Evolutionary conservation across 1,140 invertebrate species (phyloP), one percentile per base, ranked within the genome.

Genomic region (Dreissena rostriformis): DNA sequence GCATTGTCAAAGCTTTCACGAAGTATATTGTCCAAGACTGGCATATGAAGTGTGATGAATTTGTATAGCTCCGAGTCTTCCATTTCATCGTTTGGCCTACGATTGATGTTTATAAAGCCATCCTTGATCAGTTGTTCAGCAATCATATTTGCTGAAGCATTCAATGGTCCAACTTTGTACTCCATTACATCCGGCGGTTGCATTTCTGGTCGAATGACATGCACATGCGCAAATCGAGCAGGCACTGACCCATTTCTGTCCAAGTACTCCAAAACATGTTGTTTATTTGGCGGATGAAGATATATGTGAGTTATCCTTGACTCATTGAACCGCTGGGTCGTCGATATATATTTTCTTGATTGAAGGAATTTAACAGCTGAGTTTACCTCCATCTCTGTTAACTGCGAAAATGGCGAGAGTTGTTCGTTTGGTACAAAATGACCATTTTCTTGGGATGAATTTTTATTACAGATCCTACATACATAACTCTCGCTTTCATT

Each of bases 131-230:
- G 29, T 22, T 73, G n/a, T 70, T 52, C 57, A 15, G 73, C 57
- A 5, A 8, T 55, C 26, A 65, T 65, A 49, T 70, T 39, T 15
- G 29, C 29, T 26, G 15, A 55, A 14, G 72, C 85, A 26, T 80
- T 85, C 5, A 91, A 53, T 0, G 89, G 88, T 17, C 87, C 88
- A 14, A 91, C 87, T 29, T 86, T 86, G 67, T 91, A 92, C 63
- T 91, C 89, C 79, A 90, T 89, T 2, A 88, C 82, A 6, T 84
- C 76, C 17, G 88, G 87, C 19, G 81, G 86, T 17, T 52, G 12
- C 28, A 61, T 76, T 28, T 88, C 86, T 10, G 89, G 90, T 22
- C 88, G 85, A 51, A 88, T 83, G 2, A 92, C 76, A 19, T 88
- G 70, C 15, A 88, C 90, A n/a, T 83, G 82, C 7, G 90, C 90